phyloP scores from a whole-genome alignment of 2,113 vertebrate genomes.

The Phocoena sinus region DNA sequence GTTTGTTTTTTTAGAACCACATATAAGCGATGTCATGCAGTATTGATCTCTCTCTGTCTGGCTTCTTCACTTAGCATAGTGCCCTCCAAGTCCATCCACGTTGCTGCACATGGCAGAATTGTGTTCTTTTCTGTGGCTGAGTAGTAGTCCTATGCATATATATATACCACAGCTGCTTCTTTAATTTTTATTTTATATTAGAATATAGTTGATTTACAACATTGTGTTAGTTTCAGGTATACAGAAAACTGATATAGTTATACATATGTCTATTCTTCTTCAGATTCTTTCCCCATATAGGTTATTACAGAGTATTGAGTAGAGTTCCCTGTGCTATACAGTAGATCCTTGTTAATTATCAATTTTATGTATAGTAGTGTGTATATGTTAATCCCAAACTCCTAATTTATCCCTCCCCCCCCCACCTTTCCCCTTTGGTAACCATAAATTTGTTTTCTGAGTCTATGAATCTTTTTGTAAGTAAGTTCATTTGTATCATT shows the following conservation, averaged over 20 bases:
- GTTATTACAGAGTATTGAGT: background rate
- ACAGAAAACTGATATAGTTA: background rate
- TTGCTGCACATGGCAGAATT: background rate
- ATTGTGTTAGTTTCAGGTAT: background rate
- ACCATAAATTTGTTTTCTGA: background rate
- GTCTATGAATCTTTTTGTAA: background rate
- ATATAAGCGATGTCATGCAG: background rate
- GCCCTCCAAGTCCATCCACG: background rate
- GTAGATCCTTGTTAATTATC: background rate
- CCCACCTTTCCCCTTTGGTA: background rate
- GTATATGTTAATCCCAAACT: background rate
- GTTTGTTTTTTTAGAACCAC: background rate
- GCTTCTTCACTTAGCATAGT: background rate
- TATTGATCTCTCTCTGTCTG: background rate
- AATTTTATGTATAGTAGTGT: background rate
- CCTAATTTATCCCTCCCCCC: background rate
- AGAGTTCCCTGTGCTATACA: background rate
- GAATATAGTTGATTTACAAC: background rate
- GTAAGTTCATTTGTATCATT: background rate
- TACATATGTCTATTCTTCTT: background rate
- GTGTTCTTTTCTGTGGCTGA: background rate
- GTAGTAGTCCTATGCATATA: background rate
- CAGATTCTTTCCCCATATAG: background rate
- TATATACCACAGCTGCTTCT: background rate
- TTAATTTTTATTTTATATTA: background rate